Base-by-base conservation (phyloP, 1,140 invertebrate species). In the Drosophila malerkotliana region DNA sequence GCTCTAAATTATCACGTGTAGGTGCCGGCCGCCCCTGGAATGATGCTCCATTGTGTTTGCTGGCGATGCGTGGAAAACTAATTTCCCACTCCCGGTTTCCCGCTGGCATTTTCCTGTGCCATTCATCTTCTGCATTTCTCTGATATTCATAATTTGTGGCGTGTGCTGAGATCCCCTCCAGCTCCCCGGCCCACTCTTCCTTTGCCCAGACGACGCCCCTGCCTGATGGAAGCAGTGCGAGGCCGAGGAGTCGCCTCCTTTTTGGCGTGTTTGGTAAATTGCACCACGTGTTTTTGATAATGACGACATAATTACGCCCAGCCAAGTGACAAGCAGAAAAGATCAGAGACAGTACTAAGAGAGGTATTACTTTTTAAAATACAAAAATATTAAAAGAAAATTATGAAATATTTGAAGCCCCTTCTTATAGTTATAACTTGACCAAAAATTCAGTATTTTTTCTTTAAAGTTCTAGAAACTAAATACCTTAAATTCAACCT, bases 61-160 rank as follows among this genome's bases (percentile, higher is more conserved):
- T 79, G 83, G 39, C 83, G 83, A 87, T 87, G 83, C 83, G 79
- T 87, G 83, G 83, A 87, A 87, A 87, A 87, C 83, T 87, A 87
- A 87, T 87, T 87, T 87, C 52, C 72, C 58, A 51, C 63, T 61
- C 49, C 47, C 15, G 14, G 37, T 21, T 18, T 57, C 24, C 41
- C 21, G 15, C 39, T 26, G 49, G 18, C 51, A 55, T 76, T 82
- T 81, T 72, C 82, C 78, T 78, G 82, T 62, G 58, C 80, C 82
- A 73, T 87, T 79, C 73, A 75, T 81, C 74, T 82, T 87, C 48
- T 61, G 72, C 68, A 72, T 54, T 74, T 67, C 51, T 67, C 69
- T 81, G 82, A 82, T 85, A 85, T 88, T 87, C 82, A 87, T 87
- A 87, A 87, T 88, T 87, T 76, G 82, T 88, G 82, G 83, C 82